Evolutionary conservation across 2,888 invertebrate genomes (phyloP).

Genomic region (Platypus cylindrus): DNA sequence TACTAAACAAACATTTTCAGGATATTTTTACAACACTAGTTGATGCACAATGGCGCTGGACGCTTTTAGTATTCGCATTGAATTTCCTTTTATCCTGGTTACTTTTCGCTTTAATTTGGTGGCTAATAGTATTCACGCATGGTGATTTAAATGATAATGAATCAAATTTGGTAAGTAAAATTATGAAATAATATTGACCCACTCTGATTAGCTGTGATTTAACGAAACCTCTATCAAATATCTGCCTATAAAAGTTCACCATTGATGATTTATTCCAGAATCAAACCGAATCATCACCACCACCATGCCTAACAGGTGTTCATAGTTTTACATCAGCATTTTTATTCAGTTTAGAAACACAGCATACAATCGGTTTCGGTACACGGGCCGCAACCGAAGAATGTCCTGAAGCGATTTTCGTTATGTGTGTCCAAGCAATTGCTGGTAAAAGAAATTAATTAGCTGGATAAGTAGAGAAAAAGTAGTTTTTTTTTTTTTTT

Average conservation of each 20-base stretch:
- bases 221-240: too few relatives aligned
- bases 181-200: too few relatives aligned
- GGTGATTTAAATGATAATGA: slow-evolving; percentile 62
- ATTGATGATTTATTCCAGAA: slow-evolving; percentile 25
- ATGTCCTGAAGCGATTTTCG: slow-evolving; percentile 85
- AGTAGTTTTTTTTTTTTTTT: not conserved
- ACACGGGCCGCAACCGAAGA: slow-evolving; percentile 80
- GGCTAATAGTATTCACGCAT: slow-evolving; percentile 78
- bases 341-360: slow-evolving; percentile 90
- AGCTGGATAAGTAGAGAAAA: too few relatives aligned
- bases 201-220: too few relatives aligned
- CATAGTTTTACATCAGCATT: slow-evolving; percentile 85
- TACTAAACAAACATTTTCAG: slow-evolving; percentile 52
- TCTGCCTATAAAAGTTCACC: too few relatives aligned
- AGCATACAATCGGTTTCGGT: slow-evolving; percentile 90
- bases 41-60: slow-evolving; percentile 90
- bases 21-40: slow-evolving; percentile 50
- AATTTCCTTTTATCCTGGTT: slow-evolving; percentile 83
- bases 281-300: slow-evolving; percentile 46
- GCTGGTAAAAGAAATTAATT: slow-evolving; percentile 39
- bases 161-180: slow-evolving; percentile 9
- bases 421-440: slow-evolving; percentile 92
- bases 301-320: slow-evolving; percentile 78
- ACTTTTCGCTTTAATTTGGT: slow-evolving; percentile 81
- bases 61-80: slow-evolving; percentile 68